A percentile compares a stretch with the other conserved stretches of the same genome.
phyloP scores from a whole-genome alignment of 2,888 invertebrate species.

The Synanthedon tipuliformis region DNA sequence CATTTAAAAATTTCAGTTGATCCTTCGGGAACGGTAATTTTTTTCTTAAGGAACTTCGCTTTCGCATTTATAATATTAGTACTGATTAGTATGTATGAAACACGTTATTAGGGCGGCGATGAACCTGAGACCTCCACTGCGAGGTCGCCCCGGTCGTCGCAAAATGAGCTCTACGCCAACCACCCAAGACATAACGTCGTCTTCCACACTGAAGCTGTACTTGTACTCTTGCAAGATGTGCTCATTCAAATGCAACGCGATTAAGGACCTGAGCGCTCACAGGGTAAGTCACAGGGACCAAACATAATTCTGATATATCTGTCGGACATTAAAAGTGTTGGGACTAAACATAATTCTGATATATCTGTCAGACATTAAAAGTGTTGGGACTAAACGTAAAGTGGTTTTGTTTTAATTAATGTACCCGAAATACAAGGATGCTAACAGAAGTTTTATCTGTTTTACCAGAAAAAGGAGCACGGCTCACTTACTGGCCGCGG shows the following conservation, averaged over 20 bases:
- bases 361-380: too few relatives aligned
- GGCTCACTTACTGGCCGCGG: not conserved
- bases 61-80: too few relatives aligned
- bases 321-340: not conserved
- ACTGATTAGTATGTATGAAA: too few relatives aligned
- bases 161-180: conserved; percentile 29
- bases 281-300: conserved; percentile 38
- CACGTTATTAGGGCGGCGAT: too few relatives aligned
- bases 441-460: not conserved
- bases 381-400: too few relatives aligned
- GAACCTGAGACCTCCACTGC: not conserved
- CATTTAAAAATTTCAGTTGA: too few relatives aligned
- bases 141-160: conserved; percentile 26
- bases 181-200: conserved; percentile 39
- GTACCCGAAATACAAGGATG: too few relatives aligned
- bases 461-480: not conserved
- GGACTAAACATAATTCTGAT: too few relatives aligned
- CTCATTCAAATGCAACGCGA: conserved; percentile 55
- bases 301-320: not conserved
- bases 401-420: too few relatives aligned
- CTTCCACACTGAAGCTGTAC: conserved; percentile 57
- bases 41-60: too few relatives aligned
- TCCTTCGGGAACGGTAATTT: too few relatives aligned
- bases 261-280: conserved; percentile 54
- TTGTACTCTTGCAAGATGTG: conserved; percentile 58